phyloP scores from a whole-genome alignment of 2,797 vertebrate species.

The Sebastiscus tertius region DNA sequence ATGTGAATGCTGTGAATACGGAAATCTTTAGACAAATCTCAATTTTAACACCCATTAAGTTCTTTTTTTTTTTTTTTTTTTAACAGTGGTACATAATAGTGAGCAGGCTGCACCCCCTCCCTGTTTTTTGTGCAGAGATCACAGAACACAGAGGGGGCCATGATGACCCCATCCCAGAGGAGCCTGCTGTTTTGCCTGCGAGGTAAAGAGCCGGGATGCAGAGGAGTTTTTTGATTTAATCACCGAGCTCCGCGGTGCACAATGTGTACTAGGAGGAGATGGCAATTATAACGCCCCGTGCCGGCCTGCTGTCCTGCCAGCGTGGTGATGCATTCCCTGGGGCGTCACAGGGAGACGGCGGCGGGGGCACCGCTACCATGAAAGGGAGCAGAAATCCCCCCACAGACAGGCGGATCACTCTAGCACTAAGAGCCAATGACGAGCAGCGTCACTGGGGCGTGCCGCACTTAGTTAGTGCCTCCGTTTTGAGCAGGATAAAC shows the following conservation, averaged over 20 bases:
- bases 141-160: constrained; percentile 74
- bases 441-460: constrained; percentile 40
- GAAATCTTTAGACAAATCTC: constrained; percentile 37
- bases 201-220: constrained; percentile 79
- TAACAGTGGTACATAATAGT: constrained; percentile 36
- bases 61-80: constrained; percentile 11
- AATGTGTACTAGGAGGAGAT: constrained; percentile 76
- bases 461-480: constrained; percentile 52
- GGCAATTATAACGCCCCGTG: constrained; percentile 82
- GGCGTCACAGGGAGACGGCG: constrained; percentile 68
- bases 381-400: constrained; percentile 71
- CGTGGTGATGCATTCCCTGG: constrained; percentile 73
- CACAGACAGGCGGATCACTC: constrained; percentile 51
- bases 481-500: constrained; percentile 57
- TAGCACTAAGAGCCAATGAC: constrained; percentile 47
- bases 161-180: constrained; percentile 80
- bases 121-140: constrained; percentile 65
- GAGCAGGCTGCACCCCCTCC: constrained; percentile 47
- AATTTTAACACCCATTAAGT: constrained; percentile 51
- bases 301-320: constrained; percentile 76
- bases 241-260: constrained; percentile 71
- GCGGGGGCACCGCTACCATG: constrained; percentile 69
- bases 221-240: constrained; percentile 82
- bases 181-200: constrained; percentile 84
- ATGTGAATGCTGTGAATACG: background rate